Evolutionary conservation across 2,113 vertebrate species (phyloP).

Genomic region (Euleptes europaea): DNA sequence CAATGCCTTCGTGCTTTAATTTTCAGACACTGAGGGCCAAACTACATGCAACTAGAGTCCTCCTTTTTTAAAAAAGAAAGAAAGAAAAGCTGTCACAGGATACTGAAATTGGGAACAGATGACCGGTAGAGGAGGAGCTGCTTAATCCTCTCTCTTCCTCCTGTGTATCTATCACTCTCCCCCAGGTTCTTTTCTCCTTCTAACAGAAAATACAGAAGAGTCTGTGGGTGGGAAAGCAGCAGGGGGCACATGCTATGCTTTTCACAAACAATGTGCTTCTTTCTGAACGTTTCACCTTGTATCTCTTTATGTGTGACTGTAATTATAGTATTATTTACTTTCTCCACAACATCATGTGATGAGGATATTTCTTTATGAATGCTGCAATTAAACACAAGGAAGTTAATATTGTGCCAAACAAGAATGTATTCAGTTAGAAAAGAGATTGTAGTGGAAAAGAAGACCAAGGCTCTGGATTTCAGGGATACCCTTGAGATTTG

Average conservation of each 20-base stretch:
- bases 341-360: neutral
- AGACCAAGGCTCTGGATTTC: neutral
- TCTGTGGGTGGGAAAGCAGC: neutral
- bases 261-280: neutral
- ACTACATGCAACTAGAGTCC: neutral
- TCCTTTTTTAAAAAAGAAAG: neutral
- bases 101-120: neutral
- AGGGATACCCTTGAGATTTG: neutral
- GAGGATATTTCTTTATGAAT: neutral
- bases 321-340: neutral
- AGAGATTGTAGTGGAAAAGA: neutral
- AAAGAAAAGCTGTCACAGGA: neutral
- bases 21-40: neutral
- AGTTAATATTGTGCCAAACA: neutral
- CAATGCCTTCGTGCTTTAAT: neutral
- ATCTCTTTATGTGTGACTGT: neutral
- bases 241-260: neutral
- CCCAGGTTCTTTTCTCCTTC: neutral
- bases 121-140: neutral
- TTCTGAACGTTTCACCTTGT: neutral
- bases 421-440: neutral
- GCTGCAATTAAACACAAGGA: neutral
- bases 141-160: neutral
- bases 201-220: neutral
- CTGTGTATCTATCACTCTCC: neutral